Evolutionary conservation across 30 jellyfish, hydroid and myxozoan species (phyloP).

Genomic region (Catostylus mosaicus): DNA sequence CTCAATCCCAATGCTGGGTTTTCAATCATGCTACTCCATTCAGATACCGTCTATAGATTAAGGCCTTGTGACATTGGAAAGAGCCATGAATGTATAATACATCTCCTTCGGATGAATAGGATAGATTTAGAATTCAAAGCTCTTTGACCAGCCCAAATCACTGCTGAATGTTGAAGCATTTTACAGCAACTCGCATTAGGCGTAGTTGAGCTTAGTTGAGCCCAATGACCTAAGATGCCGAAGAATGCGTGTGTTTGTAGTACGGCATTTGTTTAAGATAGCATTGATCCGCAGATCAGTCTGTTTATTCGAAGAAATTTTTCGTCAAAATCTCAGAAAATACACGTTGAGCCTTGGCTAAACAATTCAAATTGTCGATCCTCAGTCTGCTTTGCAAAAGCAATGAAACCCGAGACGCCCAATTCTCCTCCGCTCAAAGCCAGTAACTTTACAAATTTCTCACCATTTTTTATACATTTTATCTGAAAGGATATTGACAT

Average conservation of each 20-base stretch:
- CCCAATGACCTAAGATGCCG: conserved; percentile 6
- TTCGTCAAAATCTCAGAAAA: conserved; percentile 6
- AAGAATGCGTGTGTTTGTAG: conserved; percentile 7
- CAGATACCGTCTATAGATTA: too few species aligned
- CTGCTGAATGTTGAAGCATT: neutral
- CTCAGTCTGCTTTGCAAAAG: neutral
- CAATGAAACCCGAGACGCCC: conserved; percentile 1
- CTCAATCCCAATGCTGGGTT: too few species aligned
- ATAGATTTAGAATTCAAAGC: neutral
- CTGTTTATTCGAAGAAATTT: conserved; percentile 5
- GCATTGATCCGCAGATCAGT: conserved; percentile 38
- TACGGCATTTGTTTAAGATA: conserved; percentile 3
- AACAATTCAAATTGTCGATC: neutral
- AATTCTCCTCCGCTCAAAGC: neutral
- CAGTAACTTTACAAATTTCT: neutral
- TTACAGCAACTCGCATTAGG: neutral
- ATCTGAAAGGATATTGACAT: neutral
- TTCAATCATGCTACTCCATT: too few species aligned
- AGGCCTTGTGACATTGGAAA: too few species aligned
- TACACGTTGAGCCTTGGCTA: conserved; percentile 5
- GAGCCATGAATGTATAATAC: too few species aligned
- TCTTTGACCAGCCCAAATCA: conserved; percentile 5
- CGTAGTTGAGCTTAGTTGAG: neutral
- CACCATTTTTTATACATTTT: neutral
- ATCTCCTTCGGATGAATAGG: too few species aligned